Evolutionary conservation across 37 sponge, comb jelly and placozoan genomes (phyloP).

Genomic region (Halichondria panicea): DNA sequence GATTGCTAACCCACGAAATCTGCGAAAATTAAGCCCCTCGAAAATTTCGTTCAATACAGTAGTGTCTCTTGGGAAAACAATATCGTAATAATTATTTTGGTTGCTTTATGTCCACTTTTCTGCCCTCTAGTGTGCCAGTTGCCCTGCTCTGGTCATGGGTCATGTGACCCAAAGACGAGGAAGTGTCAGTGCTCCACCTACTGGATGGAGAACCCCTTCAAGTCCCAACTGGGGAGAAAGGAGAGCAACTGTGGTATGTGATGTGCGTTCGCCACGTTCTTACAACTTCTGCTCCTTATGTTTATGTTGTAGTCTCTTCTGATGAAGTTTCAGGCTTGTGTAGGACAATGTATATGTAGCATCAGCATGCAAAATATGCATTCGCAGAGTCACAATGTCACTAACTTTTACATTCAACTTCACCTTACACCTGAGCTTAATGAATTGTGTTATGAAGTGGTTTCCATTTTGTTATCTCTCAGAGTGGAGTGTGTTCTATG

Average conservation of each 20-base stretch:
- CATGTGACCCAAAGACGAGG: conserved; percentile 64
- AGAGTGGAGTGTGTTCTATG: conserved; percentile 67
- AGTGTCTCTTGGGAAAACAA: background rate
- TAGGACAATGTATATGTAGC: too few relatives aligned
- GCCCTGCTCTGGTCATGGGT: conserved; percentile 79
- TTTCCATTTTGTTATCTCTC: background rate
- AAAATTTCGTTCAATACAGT: background rate
- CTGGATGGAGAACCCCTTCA: conserved; percentile 96
- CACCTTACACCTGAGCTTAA: too few relatives aligned
- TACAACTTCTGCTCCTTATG: too few relatives aligned
- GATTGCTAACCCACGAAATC: too few relatives aligned
- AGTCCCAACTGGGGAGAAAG: conserved; percentile 47
- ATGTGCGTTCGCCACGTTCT: too few relatives aligned
- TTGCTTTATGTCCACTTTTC: background rate
- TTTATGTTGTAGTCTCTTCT: too few relatives aligned
- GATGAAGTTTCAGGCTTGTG: background rate
- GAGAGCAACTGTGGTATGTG: conserved; percentile 59
- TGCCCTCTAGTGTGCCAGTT: conserved; percentile 64
- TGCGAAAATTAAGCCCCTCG: too few relatives aligned
- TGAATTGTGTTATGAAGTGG: background rate
- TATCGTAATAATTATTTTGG: background rate
- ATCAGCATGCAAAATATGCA: too few relatives aligned
- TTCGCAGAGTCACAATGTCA: too few relatives aligned
- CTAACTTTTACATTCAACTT: too few relatives aligned
- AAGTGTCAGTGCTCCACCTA: conserved; percentile 72